Percentiles rank a stretch among this genome's conserved stretches.
phyloP scores from a whole-genome alignment of 2,797 vertebrate genomes.

The Leptoclinus maculatus region DNA sequence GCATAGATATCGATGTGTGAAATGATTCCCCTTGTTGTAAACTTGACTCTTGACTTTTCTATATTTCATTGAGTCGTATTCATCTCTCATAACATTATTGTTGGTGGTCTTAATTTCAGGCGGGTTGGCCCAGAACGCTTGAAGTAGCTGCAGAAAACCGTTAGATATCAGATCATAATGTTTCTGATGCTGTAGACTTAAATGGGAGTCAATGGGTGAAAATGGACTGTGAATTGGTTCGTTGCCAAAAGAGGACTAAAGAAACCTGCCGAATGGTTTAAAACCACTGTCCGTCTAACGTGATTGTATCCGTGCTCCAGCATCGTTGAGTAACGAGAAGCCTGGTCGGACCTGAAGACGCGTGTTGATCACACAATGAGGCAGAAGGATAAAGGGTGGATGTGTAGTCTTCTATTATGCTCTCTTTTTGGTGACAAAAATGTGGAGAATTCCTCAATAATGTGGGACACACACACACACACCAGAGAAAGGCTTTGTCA shows the following conservation, averaged over 20 bases:
- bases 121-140: background rate
- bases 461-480: constrained; percentile 66
- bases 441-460: constrained; percentile 60
- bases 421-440: constrained; percentile 52
- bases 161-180: background rate
- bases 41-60: too few relatives aligned
- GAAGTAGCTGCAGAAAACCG: background rate
- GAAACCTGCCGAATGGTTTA: constrained; percentile 30
- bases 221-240: constrained; percentile 21
- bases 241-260: too few relatives aligned
- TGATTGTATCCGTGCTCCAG: background rate
- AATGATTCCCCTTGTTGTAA: too few relatives aligned
- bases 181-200: constrained; percentile 2
- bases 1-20: too few relatives aligned
- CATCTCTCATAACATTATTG: background rate
- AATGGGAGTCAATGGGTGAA: constrained; percentile 12
- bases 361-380: constrained; percentile 1
- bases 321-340: background rate
- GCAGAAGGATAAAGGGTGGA: too few relatives aligned
- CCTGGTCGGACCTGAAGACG: background rate
- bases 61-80: too few relatives aligned
- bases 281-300: constrained; percentile 4
- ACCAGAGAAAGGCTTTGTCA: constrained; percentile 63
- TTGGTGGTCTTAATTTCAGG: background rate
- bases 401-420: background rate